Base-by-base conservation (phyloP, 2,888 invertebrate species). In the Cataglyphis albicans region DNA sequence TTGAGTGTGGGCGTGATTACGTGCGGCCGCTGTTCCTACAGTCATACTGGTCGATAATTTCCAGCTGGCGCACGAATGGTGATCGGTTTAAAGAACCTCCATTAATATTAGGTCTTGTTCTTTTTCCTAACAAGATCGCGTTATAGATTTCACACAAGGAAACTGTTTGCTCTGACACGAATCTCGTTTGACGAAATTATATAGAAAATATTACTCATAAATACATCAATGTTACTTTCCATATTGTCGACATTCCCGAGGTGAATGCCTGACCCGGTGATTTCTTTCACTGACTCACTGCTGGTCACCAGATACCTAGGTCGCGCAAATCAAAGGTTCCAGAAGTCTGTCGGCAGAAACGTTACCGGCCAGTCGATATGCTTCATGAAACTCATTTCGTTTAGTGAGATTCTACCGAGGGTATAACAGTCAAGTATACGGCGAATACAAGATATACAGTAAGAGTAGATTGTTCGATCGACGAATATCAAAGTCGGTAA, bases 321-420 rank as follows among this genome's bases (percentile, higher is more conserved):
- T 63, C 21, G 44, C 1, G 15, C 29, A 35, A 44, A 64, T 32
- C 5, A 73, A 21, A 41, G 18, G 25, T 64, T 12, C 25, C 35
- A 25, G 57, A 64, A 35, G 61, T 63, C 32, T 52, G 63, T 76
- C 65, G 65, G n/a, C 67, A 38, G 15, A 41, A 67, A 65, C 3
- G 55, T 67, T 76, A 57, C 55, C 67, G 67, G 57, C 67, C 29
- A 57, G n/a, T 76, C 76, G 76, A 76, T 70, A 48, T 48, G 70
- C 44, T 70, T 12, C 44, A 18, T 21, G 59, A 18, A 59, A 70
- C 18, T 44, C 72, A 44, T 59, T 44, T 32, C 18, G 44, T 59
- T 29, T 1, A 52, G 68, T 3, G 44, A 70, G 29, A 15, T 48
- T 41, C 44, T 55, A 29, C 29, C 38, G 76, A 29, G 25, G 76